Percentiles rank a stretch among this genome's conserved stretches.
Conservation (phyloP, 2,797 vertebrate species). For the Heterohyrax brucei region DNA sequence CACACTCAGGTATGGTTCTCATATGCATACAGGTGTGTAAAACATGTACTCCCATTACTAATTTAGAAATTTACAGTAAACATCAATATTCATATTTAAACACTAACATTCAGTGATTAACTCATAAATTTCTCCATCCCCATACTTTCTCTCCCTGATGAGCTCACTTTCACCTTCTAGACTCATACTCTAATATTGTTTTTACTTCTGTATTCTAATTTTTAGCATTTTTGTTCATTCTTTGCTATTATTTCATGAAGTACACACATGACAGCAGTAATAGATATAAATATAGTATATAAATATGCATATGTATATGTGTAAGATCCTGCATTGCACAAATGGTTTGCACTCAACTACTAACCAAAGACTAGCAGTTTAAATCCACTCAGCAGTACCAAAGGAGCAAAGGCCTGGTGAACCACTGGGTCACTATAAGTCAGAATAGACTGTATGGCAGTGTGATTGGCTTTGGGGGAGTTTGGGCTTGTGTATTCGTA, state of each 20-base stretch:
- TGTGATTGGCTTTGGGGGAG: neutral
- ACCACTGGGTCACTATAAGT: neutral
- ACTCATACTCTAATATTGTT: constrained; percentile 17
- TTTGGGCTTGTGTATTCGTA: neutral
- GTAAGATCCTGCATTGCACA: neutral
- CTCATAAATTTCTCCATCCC: neutral
- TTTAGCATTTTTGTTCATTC: constrained; percentile 39
- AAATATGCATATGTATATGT: neutral
- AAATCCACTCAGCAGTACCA: neutral
- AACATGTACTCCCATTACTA: constrained; percentile 32
- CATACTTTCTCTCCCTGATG: neutral
- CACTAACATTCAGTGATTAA: neutral
- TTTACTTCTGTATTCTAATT: constrained; percentile 55
- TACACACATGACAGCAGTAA: neutral
- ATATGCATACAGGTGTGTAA: constrained; percentile 20
- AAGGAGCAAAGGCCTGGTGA: neutral
- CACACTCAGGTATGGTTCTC: constrained; percentile 26
- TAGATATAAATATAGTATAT: neutral
- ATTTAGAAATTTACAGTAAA: constrained; percentile 48
- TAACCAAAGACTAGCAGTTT: neutral
- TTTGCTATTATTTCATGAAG: constrained; percentile 31
- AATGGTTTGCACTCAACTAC: neutral
- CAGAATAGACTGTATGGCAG: neutral
- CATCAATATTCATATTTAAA: constrained; percentile 61
- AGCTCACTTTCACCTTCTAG: neutral